phyloP scores from a whole-genome alignment of 1,140 invertebrate genomes.

The Phocides pigmalion region DNA sequence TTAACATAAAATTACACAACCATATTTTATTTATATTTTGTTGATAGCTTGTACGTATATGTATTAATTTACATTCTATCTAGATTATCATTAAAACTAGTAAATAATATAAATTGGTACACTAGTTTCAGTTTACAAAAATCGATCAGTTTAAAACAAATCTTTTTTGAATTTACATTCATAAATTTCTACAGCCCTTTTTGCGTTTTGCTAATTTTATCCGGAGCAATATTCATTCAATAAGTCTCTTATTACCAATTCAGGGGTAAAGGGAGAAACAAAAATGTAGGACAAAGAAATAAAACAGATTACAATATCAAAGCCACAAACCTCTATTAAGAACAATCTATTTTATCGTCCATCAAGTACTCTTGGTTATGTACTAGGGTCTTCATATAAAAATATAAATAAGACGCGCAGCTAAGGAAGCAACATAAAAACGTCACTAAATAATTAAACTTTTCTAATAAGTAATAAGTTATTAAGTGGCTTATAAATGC shows the following conservation, averaged over 20 bases:
- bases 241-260: background rate
- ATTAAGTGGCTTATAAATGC: too few species aligned
- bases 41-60: too few species aligned
- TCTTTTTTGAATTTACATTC: too few species aligned
- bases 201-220: too few species aligned
- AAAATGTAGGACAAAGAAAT: conserved; percentile 36
- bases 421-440: background rate
- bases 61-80: too few species aligned
- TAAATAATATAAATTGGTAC: too few species aligned
- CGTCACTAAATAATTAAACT: background rate
- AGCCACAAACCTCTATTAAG: conserved; percentile 37
- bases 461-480: background rate
- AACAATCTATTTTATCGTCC: conserved; percentile 41
- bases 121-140: too few species aligned
- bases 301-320: conserved; percentile 38
- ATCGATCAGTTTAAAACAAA: too few species aligned
- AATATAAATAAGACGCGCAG: conserved; percentile 6
- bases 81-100: too few species aligned
- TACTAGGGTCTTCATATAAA: conserved; percentile 13
- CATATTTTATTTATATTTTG: too few species aligned
- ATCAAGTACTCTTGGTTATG: conserved; percentile 41
- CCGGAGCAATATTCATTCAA: background rate
- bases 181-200: too few species aligned
- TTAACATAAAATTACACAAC: too few species aligned
- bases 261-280: background rate